Evolutionary conservation across 1,140 invertebrate genomes (phyloP), one percentile per base, ranked within the genome.

Genomic region (Himalopsyche phryganea): DNA sequence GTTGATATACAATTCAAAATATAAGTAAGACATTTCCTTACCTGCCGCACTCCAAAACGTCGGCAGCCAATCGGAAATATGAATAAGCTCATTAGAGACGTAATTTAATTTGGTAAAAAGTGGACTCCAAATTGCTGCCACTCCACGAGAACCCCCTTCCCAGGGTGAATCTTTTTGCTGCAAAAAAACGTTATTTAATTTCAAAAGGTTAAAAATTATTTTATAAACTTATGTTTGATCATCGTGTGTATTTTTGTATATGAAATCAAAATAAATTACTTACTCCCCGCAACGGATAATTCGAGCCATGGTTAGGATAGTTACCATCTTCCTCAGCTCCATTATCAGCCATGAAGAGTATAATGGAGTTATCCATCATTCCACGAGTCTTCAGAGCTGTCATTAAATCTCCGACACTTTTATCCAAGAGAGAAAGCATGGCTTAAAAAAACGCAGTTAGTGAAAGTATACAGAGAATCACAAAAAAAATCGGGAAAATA

Each of bases 41-140:
- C 84, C 83, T 35, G 81, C 82, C 10, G 83, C 85, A 50, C 77
- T 74, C 23, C 78, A 83, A 0, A 97, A 73, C 0, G 93, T 94
- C 0, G 93, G 93, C 28, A 96, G 68, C 90, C 92, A 95, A 71
- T 96, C 94, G 10, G 80, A 79, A 4, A 95, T 83, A 65, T 93
- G 89, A 67, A 94, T 86, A 53, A 94, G 78, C 35, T 90, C 81
- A 58, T 86, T 82, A 36, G 84, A 87, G 0, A 90, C 79, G 65
- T 84, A 70, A 63, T 80, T 78, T 6, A 76, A 71, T 35, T 84
- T 73, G 40, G 77, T 75, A 23, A 84, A 70, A 66, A 79, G 66
- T 0, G 88, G 84, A 71, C 86, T 89, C 89, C 91, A 94, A 55
- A 96, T 74, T 11, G 91, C 84, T 0, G 88, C 88, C 0, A 83